phyloP scores from a whole-genome alignment of 2,888 invertebrate genomes.

The Glomeris marginata region DNA sequence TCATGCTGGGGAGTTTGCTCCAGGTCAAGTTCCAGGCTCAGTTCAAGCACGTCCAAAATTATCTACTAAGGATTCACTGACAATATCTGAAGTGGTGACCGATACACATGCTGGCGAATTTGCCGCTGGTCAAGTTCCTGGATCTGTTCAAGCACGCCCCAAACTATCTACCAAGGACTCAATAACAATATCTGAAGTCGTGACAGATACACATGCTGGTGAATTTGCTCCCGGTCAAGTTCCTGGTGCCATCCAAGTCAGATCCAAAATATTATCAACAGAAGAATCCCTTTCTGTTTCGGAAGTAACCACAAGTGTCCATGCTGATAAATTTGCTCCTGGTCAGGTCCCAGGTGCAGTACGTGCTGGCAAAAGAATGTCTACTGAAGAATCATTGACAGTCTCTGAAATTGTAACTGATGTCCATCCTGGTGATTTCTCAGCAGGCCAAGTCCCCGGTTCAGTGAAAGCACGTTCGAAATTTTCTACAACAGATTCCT shows the following conservation, averaged over 20 bases:
- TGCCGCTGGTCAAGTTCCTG: too few species aligned
- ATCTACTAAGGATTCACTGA: too few species aligned
- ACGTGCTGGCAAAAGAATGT: background rate
- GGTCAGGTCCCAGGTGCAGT: conserved; percentile 9
- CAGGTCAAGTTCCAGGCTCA: too few species aligned
- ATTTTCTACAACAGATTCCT: conserved; percentile 14
- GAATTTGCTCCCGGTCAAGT: conserved; percentile 14
- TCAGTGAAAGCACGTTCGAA: conserved; percentile 11
- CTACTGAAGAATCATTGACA: conserved; percentile 9
- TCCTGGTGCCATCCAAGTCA: conserved; percentile 5
- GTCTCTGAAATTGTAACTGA: conserved; percentile 4
- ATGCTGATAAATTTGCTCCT: conserved; percentile 38
- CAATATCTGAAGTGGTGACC: too few species aligned
- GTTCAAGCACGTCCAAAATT: too few species aligned
- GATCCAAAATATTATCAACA: background rate
- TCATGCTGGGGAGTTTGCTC: conserved; percentile 5
- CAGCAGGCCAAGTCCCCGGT: conserved; percentile 9
- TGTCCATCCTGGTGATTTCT: conserved; percentile 1
- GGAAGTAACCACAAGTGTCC: conserved; percentile 9
- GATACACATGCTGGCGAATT: too few species aligned
- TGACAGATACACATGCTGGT: conserved; percentile 15
- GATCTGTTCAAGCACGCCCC: conserved; percentile 9
- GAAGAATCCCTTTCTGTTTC: background rate
- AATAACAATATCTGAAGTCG: conserved; percentile 17
- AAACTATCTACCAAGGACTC: conserved; percentile 15